A percentile compares a stretch with the other conserved stretches of the same genome.
These are phyloP conservation scores for Desoria tigrina DNA, from an alignment of 2,888 invertebrate species.

Conservation along the genomic window DNA sequence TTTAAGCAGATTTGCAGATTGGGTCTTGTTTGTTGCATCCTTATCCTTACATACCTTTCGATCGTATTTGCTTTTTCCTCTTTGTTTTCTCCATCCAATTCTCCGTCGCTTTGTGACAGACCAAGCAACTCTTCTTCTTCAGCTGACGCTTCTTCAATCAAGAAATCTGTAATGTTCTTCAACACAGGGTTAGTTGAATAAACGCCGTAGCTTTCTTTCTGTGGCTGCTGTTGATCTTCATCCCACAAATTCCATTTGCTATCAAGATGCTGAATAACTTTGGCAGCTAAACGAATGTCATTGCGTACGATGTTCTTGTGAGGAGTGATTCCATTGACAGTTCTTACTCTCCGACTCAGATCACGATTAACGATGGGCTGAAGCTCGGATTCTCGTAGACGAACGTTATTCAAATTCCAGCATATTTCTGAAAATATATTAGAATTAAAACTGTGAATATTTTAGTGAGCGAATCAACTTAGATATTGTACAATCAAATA, in stretches of 20 bases:
- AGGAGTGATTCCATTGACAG: conserved; percentile 84
- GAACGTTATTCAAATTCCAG: conserved; percentile 95
- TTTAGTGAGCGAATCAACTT: not conserved
- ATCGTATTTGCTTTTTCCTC: conserved; percentile 71
- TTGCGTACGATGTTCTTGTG: conserved; percentile 85
- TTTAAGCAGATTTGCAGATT: too few relatives aligned
- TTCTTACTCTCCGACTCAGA: conserved; percentile 86
- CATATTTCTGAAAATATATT: conserved; percentile 74
- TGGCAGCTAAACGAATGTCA: conserved; percentile 89
- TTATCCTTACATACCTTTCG: conserved; percentile 64
- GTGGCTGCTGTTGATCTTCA: conserved; percentile 56
- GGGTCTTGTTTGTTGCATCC: too few relatives aligned
- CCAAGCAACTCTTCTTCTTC: conserved; percentile 94
- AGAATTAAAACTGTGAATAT: conserved; percentile 7
- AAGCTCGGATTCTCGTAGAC: conserved; percentile 87
- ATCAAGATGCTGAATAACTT: conserved; percentile 88
- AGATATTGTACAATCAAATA: not conserved
- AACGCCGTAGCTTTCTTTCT: conserved; percentile 56
- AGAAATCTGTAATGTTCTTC: conserved; percentile 93
- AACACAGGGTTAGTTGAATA: conserved; percentile 76
- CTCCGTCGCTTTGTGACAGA: conserved; percentile 60
- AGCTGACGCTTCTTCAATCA: conserved; percentile 96
- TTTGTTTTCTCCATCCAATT: conserved; percentile 56
- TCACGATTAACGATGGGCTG: conserved; percentile 97
- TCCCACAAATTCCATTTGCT: conserved; percentile 79